Evolutionary conservation across 2,888 invertebrate genomes (phyloP).

Genomic region (Caenorhabditis zanzibari): DNA sequence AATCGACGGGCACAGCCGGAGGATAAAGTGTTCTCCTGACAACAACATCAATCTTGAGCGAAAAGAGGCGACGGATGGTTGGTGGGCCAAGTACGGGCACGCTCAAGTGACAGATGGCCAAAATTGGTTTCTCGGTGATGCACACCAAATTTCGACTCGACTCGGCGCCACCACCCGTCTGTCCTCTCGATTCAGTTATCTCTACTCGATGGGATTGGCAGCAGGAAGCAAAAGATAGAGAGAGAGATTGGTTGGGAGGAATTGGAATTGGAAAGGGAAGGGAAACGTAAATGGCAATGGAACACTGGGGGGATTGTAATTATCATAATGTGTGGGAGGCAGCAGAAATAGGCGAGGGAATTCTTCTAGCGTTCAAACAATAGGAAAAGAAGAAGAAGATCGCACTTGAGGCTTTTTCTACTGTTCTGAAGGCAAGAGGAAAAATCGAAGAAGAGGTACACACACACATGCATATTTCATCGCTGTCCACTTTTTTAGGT

Average conservation of each 20-base stretch:
- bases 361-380: constrained; percentile 33
- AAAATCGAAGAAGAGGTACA: constrained; percentile 38
- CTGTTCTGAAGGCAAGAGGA: constrained; percentile 37
- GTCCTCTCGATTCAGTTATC: constrained; percentile 51
- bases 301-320: constrained; percentile 50
- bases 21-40: constrained; percentile 55
- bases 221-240: background rate
- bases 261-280: background rate
- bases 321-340: constrained; percentile 49
- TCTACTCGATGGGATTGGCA: constrained; percentile 21
- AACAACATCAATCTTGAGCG: constrained; percentile 64
- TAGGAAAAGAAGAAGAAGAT: background rate
- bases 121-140: constrained; percentile 61
- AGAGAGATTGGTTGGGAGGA: background rate
- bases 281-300: constrained; percentile 23
- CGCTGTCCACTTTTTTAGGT: constrained; percentile 58
- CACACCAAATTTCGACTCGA: constrained; percentile 48
- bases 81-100: constrained; percentile 38
- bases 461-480: constrained; percentile 64
- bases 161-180: constrained; percentile 51
- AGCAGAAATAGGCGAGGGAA: constrained; percentile 23
- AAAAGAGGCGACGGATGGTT: constrained; percentile 41
- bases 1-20: background rate
- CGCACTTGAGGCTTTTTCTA: constrained; percentile 51
- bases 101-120: constrained; percentile 66